A percentile compares a stretch with the other conserved stretches of the same genome.
Evolutionary conservation across 1,140 invertebrate genomes (phyloP).

Genomic region (Drosophila fuyamai): DNA sequence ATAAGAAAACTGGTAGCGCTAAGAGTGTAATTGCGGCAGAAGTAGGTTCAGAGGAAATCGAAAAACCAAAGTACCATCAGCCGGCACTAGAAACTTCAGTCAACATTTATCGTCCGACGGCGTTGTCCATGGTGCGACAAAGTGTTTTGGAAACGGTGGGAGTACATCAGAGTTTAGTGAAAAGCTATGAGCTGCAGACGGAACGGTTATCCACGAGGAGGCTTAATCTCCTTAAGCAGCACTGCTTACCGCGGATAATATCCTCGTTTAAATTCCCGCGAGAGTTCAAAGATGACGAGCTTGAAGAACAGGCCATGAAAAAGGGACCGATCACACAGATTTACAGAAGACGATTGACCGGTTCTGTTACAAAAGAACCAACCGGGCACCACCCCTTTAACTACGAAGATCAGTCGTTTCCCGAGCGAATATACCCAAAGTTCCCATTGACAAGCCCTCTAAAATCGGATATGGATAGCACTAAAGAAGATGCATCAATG

Average conservation of each 20-base stretch:
- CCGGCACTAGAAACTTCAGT: background rate
- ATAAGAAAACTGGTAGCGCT: background rate
- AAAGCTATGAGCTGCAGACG: slow-evolving; percentile 29
- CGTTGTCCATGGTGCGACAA: background rate
- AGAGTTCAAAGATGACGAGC: slow-evolving; percentile 48
- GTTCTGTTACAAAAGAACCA: fast-evolving
- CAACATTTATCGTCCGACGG: slow-evolving; percentile 29
- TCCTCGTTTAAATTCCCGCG: slow-evolving; percentile 74
- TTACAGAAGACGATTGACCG: slow-evolving; percentile 3
- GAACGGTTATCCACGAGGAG: slow-evolving; percentile 3
- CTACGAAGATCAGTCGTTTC: slow-evolving; percentile 52
- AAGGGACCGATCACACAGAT: background rate
- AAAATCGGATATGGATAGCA: background rate
- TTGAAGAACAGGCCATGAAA: background rate
- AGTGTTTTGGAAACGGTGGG: background rate
- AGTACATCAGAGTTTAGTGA: too few relatives aligned
- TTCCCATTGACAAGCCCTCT: slow-evolving; percentile 10
- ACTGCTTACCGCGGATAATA: slow-evolving; percentile 58
- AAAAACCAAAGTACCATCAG: background rate
- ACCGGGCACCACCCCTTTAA: slow-evolving; percentile 20
- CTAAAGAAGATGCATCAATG: background rate
- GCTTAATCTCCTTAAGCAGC: slow-evolving; percentile 12
- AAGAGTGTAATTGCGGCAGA: background rate
- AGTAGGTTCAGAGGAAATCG: background rate
- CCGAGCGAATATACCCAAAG: slow-evolving; percentile 61